phyloP scores from a whole-genome alignment of 92 coral and sea anemone species.

The Ricordea florida region DNA sequence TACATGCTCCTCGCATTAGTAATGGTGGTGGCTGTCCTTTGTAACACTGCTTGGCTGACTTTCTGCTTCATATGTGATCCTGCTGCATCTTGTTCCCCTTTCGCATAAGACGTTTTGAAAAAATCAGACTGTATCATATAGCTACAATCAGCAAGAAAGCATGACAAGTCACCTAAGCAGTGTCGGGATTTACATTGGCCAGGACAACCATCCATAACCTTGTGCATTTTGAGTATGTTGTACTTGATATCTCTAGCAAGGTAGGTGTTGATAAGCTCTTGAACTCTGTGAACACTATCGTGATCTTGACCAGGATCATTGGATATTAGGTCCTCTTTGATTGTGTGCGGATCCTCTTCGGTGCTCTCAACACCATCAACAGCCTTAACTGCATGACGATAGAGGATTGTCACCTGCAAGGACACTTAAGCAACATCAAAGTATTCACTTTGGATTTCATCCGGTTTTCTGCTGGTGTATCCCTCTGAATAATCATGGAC shows the following conservation, averaged over 20 bases:
- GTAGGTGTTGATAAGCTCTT: conserved; percentile 19
- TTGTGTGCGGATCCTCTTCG: conserved; percentile 23
- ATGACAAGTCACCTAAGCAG: conserved; percentile 48
- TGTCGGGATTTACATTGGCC: conserved; percentile 48
- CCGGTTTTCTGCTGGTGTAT: neutral
- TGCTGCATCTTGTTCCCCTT: conserved; percentile 62
- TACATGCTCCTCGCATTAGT: conserved; percentile 14
- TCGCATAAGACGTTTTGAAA: conserved; percentile 58
- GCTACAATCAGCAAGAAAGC: conserved; percentile 44
- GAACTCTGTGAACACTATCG: neutral
- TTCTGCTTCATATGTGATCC: conserved; percentile 44
- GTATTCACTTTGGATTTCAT: neutral
- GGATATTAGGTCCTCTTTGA: conserved; percentile 38
- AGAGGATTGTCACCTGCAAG: conserved; percentile 23
- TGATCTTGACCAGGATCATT: conserved; percentile 28
- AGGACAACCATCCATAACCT: conserved; percentile 59
- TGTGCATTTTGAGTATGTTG: conserved; percentile 3
- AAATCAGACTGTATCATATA: conserved; percentile 11
- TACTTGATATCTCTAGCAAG: conserved; percentile 1
- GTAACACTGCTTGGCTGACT: conserved; percentile 42
- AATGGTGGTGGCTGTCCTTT: conserved; percentile 23
- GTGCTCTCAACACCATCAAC: conserved; percentile 33
- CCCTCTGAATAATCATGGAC: conserved; percentile 9
- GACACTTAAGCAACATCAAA: conserved; percentile 41
- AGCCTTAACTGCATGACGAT: conserved; percentile 24